A percentile compares a stretch with the other conserved stretches of the same genome.
phyloP scores from a whole-genome alignment of 64 coral and sea anemone species.

The Porites australiensis region DNA sequence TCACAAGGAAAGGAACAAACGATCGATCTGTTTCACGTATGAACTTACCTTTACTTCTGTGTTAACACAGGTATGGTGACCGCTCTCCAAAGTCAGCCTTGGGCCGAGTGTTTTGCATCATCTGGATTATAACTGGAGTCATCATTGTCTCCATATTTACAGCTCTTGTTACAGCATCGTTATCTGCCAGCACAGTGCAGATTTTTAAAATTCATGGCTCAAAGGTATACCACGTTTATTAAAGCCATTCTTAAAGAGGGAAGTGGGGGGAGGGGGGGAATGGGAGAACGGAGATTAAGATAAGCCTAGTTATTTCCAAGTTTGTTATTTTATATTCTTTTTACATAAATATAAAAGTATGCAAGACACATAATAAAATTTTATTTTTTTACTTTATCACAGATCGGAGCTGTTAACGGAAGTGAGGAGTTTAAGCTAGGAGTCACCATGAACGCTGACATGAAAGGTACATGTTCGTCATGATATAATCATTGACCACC shows the following conservation, averaged over 20 bases:
- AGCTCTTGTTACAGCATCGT: slow-evolving; percentile 84
- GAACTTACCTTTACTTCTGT: background rate
- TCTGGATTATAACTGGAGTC: slow-evolving; percentile 91
- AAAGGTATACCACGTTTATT: slow-evolving; percentile 28
- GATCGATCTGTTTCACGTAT: too few species aligned
- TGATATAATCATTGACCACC: background rate
- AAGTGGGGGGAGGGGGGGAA: too few species aligned
- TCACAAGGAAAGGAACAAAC: too few species aligned
- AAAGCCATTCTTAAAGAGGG: too few species aligned
- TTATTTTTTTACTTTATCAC: background rate
- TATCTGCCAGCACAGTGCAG: slow-evolving; percentile 87
- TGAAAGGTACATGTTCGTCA: slow-evolving; percentile 64
- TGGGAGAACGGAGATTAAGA: too few species aligned
- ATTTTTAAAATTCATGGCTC: slow-evolving; percentile 90
- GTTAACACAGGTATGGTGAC: slow-evolving; percentile 71
- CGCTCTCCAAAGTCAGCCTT: slow-evolving; percentile 89
- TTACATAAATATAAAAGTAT: too few species aligned
- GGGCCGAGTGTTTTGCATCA: slow-evolving; percentile 87
- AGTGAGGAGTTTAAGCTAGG: slow-evolving; percentile 90
- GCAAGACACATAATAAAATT: too few species aligned
- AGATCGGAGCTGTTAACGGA: slow-evolving; percentile 94
- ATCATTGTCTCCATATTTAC: slow-evolving; percentile 92
- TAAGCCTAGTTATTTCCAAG: too few species aligned
- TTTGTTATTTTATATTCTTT: too few species aligned
- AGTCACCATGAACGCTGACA: slow-evolving; percentile 92